A percentile compares a stretch with the other conserved stretches of the same genome.
Conservation (phyloP, 92 coral and sea anemone species). For the Phymanthus crucifer region DNA sequence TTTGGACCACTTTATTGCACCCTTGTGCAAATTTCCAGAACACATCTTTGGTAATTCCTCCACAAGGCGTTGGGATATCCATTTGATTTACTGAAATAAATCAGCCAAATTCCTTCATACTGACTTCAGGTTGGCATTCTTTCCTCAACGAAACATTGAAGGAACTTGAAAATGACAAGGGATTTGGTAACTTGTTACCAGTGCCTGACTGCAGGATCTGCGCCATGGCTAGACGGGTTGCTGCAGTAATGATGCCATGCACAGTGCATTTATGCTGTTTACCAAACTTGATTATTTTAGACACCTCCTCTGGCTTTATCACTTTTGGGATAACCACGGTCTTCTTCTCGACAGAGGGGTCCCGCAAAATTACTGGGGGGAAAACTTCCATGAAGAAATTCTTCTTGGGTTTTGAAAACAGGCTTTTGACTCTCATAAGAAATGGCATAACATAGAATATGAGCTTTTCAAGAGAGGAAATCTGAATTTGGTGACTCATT, state of each 20-base stretch:
- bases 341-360: constrained; percentile 28
- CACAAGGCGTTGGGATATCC: constrained; percentile 15
- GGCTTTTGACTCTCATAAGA: not conserved
- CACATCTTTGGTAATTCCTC: constrained; percentile 2
- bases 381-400: constrained; percentile 23
- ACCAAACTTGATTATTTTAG: constrained; percentile 15
- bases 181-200: not conserved
- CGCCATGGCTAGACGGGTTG: constrained; percentile 46
- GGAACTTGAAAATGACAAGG: not conserved
- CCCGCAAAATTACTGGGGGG: constrained; percentile 32
- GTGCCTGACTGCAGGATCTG: constrained; percentile 32
- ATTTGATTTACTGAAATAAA: constrained; percentile 13
- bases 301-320: constrained; percentile 11
- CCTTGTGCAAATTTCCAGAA: constrained; percentile 40
- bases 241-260: constrained; percentile 46
- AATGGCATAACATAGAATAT: not conserved
- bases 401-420: not conserved
- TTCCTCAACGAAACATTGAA: constrained; percentile 31
- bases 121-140: constrained; percentile 27
- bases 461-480: not conserved
- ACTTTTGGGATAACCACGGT: constrained; percentile 26
- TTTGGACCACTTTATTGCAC: constrained; percentile 14
- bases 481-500: not conserved
- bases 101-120: constrained; percentile 23
- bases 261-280: constrained; percentile 29